Base-by-base conservation (phyloP, 1,140 invertebrate genomes). In the Melanaphis sacchari region DNA sequence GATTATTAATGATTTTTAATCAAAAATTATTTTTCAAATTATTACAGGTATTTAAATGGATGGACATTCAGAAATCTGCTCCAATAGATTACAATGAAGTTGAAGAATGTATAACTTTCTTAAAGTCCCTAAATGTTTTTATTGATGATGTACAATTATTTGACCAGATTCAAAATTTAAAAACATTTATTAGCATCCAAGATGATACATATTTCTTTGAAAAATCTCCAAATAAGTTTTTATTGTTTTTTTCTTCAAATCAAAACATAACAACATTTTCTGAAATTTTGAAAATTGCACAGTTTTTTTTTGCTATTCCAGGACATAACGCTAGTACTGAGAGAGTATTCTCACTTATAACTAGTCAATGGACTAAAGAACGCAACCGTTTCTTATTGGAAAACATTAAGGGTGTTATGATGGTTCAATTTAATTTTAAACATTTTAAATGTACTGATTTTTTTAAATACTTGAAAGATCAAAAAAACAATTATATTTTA, bases 351-450 rank as follows among this genome's bases (percentile, higher is more conserved):
- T 85, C 84, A 26, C 38, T 85, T 26, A 85, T 85, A 85, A 85
- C 84, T 85, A 41, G 22, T 43, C 40, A 43, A 85, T 43, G 84
- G 40, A 85, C 40, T 15, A 85, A 85, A 43, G 84, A 85, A 85
- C 38, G 84, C 1, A 85, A 41, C 9, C 38, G 84, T 43, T 43
- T 85, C 26, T 85, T 43, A 85, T 43, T 85, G 15, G 84, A 85
- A 43, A 43, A 41, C 24, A 6, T 85, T 43, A 85, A 31, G 26
- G 84, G 84, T 15, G 26, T 85, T 43, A 31, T 85, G 41, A 87
- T n/a, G 41, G 31, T 88, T n/a, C 43, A 88, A 36, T 88, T 88
- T 88, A 88, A 88, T 88, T 88, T 88, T 88, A 88, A 88, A 88
- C 4, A n/a, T n/a, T 88, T 49, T 46, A 88, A 46, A 8, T 88